These are phyloP conservation scores for Lasioglossum baleicum DNA, from an alignment of 1,140 invertebrate species.

Conservation along the genomic window DNA sequence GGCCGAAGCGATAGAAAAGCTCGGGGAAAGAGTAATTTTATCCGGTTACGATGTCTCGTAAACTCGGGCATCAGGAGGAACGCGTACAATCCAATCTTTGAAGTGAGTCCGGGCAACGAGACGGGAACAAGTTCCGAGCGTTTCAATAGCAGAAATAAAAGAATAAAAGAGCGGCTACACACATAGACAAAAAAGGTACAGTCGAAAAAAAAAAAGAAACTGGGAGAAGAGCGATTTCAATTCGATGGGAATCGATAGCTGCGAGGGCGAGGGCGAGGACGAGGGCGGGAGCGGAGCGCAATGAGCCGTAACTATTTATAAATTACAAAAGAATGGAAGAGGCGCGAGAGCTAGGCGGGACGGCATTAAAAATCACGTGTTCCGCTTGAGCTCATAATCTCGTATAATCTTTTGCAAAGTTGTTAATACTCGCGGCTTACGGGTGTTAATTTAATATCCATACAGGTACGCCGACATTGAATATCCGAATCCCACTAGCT, in stretches of 20 bases:
- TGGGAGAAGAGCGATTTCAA: conserved; percentile 35
- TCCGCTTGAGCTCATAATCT: conserved; percentile 81
- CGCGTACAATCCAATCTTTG: neutral
- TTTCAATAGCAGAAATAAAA: too few species aligned
- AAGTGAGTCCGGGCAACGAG: neutral
- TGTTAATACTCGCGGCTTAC: conserved; percentile 81
- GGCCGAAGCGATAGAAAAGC: neutral
- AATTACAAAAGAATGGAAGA: conserved; percentile 64
- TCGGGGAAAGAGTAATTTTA: neutral
- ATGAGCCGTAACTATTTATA: conserved; percentile 68
- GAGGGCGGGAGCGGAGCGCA: conserved; percentile 21
- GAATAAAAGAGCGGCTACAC: neutral
- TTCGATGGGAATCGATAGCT: conserved; percentile 50
- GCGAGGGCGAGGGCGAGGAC: too few species aligned
- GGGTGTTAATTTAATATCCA: conserved; percentile 81
- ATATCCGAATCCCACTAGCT: conserved; percentile 79
- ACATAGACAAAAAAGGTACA: too few species aligned
- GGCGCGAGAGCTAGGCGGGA: conserved; percentile 58
- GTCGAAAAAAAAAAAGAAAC: too few species aligned
- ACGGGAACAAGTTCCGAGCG: neutral
- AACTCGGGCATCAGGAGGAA: neutral
- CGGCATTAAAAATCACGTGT: conserved; percentile 80
- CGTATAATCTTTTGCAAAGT: conserved; percentile 81
- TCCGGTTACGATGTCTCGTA: neutral
- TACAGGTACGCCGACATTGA: conserved; percentile 81